Percentiles rank a stretch among this genome's conserved stretches.
These are phyloP conservation scores for Spea bombifrons DNA, from an alignment of 2,113 vertebrate genomes.

Conservation along the genomic window DNA sequence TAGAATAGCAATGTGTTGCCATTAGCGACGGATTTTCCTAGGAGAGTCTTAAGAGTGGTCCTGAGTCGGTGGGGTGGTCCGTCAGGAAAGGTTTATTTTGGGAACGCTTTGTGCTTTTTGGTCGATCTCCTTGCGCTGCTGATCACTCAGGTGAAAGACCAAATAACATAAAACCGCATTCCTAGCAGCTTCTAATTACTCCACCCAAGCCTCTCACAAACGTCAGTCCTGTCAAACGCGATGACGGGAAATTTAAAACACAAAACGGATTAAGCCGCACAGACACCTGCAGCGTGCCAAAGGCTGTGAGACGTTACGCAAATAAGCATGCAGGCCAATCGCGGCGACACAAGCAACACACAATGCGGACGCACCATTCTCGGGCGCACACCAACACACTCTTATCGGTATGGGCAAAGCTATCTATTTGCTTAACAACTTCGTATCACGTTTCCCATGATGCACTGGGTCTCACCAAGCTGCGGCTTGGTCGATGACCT, in stretches of 20 bases:
- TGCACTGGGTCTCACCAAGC: too few species aligned
- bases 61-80: background rate
- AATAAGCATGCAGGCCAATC: background rate
- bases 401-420: too few species aligned
- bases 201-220: constrained; percentile 7
- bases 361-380: too few species aligned
- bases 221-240: constrained; percentile 5
- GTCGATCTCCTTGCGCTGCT: background rate
- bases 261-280: background rate
- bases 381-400: too few species aligned
- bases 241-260: background rate
- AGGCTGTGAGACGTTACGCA: background rate
- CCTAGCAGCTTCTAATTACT: constrained; percentile 20
- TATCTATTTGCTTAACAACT: too few species aligned
- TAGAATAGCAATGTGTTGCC: too few species aligned
- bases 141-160: constrained; percentile 5
- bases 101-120: background rate
- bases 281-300: background rate
- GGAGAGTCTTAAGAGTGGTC: too few species aligned
- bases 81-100: background rate
- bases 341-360: too few species aligned
- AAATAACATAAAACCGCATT: constrained; percentile 26
- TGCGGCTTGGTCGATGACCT: too few species aligned
- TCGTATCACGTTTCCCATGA: too few species aligned
- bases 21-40: too few species aligned